phyloP scores from a whole-genome alignment of 2,888 invertebrate genomes.

The Eutolmus rufibarbis region DNA sequence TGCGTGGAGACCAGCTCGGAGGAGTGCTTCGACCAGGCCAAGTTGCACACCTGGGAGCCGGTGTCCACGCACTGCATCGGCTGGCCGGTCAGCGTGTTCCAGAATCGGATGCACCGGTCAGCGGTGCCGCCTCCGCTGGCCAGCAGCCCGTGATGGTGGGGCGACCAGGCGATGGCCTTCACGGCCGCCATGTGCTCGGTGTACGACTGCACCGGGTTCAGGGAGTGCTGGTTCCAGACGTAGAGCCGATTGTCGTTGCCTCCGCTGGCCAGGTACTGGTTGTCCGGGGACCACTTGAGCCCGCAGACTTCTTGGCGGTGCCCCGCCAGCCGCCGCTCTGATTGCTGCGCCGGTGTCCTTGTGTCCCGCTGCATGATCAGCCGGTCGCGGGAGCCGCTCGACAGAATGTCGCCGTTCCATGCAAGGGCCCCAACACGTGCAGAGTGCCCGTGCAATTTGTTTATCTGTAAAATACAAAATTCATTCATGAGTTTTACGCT shows the following conservation, averaged over 20 bases:
- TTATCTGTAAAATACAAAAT: slow-evolving; percentile 67
- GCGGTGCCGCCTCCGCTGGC: slow-evolving; percentile 99
- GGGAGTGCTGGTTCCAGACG: slow-evolving; percentile 79
- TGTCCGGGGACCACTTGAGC: slow-evolving; percentile 98
- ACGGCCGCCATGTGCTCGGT: slow-evolving; percentile 95
- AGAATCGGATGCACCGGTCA: slow-evolving; percentile 94
- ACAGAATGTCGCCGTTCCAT: slow-evolving; percentile 96
- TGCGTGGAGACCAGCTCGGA: slow-evolving; percentile 97
- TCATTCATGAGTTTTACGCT: background rate
- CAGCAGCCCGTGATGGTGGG: slow-evolving; percentile 95
- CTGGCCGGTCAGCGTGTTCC: slow-evolving; percentile 98
- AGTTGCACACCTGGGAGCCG: slow-evolving; percentile 96
- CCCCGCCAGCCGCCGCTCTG: slow-evolving; percentile 83
- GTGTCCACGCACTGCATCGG: slow-evolving; percentile 99
- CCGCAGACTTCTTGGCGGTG: slow-evolving; percentile 98
- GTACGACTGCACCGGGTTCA: slow-evolving; percentile 92
- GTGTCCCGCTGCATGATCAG: slow-evolving; percentile 94
- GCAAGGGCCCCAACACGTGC: slow-evolving; percentile 93
- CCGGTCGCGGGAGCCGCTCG: slow-evolving; percentile 94
- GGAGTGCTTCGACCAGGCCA: slow-evolving; percentile 99
- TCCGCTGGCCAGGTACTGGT: slow-evolving; percentile 95
- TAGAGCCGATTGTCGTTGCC: slow-evolving; percentile 82
- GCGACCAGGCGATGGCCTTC: slow-evolving; percentile 99
- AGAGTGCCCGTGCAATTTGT: slow-evolving; percentile 89
- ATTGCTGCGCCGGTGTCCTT: slow-evolving; percentile 79